Evolutionary conservation across 2,797 vertebrate genomes (phyloP).

Genomic region (Scarus forsteni): DNA sequence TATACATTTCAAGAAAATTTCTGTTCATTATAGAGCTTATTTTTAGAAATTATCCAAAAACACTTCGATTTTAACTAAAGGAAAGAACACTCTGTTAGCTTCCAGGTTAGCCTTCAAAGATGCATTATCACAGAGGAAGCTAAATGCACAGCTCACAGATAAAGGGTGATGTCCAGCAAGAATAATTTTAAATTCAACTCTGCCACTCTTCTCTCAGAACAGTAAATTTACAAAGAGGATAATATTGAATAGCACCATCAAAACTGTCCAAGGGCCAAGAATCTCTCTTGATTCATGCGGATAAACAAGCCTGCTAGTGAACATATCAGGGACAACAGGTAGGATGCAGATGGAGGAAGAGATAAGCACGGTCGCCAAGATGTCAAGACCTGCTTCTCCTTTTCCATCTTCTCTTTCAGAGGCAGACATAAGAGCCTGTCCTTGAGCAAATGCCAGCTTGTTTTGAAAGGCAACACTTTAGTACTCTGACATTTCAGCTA

Average conservation of each 20-base stretch:
- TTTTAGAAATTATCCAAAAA: too few species aligned
- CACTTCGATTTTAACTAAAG: too few species aligned
- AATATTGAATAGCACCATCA: not conserved
- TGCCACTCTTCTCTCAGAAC: not conserved
- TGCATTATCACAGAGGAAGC: too few species aligned
- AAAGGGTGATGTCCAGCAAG: not conserved
- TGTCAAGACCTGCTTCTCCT: slow-evolving; percentile 46
- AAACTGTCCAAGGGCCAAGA: not conserved
- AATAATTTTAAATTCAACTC: not conserved
- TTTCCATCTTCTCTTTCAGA: slow-evolving; percentile 58
- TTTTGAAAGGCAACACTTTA: slow-evolving; percentile 81
- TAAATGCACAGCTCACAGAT: too few species aligned
- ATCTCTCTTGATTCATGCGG: not conserved
- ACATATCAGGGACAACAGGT: slow-evolving; percentile 6
- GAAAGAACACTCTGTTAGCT: too few species aligned
- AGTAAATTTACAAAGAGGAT: not conserved
- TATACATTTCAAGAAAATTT: too few species aligned
- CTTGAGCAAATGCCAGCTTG: slow-evolving; percentile 75
- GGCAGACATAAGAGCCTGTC: slow-evolving; percentile 42
- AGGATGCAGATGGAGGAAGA: slow-evolving; percentile 27
- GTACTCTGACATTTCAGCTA: slow-evolving; percentile 76
- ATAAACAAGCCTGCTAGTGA: slow-evolving; percentile 15
- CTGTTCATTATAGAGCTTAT: too few species aligned
- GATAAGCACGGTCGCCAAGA: slow-evolving; percentile 24
- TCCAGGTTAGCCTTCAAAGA: too few species aligned